Percentiles rank a stretch among this genome's conserved stretches.
These are phyloP conservation scores for Cyclopterus lumpus DNA, from an alignment of 2,797 vertebrate genomes.

Conservation along the genomic window DNA sequence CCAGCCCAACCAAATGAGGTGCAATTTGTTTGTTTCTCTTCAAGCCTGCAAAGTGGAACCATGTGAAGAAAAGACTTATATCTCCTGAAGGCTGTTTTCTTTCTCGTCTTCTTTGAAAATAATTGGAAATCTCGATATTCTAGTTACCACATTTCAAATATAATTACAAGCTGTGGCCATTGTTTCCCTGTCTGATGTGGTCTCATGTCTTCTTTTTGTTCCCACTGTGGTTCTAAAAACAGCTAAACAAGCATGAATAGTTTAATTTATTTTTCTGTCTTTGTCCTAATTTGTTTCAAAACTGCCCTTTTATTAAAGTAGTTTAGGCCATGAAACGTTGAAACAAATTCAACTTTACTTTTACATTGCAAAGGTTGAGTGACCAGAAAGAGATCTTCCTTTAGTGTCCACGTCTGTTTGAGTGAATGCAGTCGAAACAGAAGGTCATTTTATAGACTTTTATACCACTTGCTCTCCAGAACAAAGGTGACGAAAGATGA, in stretches of 20 bases:
- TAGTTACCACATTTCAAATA: constrained; percentile 81
- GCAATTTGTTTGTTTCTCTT: constrained; percentile 89
- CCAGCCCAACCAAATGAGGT: constrained; percentile 81
- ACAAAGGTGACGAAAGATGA: constrained; percentile 14
- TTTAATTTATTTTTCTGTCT: constrained; percentile 49
- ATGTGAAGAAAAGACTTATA: constrained; percentile 81
- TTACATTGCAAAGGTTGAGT: constrained; percentile 15
- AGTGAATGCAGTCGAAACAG: not conserved
- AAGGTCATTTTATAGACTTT: not conserved
- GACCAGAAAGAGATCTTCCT: not conserved
- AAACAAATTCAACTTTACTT: constrained; percentile 8
- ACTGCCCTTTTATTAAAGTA: constrained; percentile 63
- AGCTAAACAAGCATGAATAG: constrained; percentile 61
- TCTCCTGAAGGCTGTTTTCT: constrained; percentile 70
- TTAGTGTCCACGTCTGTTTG: not conserved
- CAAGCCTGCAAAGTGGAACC: constrained; percentile 84
- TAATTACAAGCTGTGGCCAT: constrained; percentile 81
- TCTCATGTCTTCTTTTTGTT: constrained; percentile 57
- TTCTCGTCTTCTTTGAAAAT: constrained; percentile 74
- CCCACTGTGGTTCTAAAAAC: constrained; percentile 53
- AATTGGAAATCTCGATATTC: constrained; percentile 82
- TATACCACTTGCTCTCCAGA: not conserved
- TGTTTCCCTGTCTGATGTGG: constrained; percentile 81
- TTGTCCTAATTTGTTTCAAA: constrained; percentile 63
- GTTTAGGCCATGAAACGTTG: constrained; percentile 43